Conservation (phyloP, 2,113 vertebrate genomes). For the Sinocyclocheilus maitianheensis region DNA sequence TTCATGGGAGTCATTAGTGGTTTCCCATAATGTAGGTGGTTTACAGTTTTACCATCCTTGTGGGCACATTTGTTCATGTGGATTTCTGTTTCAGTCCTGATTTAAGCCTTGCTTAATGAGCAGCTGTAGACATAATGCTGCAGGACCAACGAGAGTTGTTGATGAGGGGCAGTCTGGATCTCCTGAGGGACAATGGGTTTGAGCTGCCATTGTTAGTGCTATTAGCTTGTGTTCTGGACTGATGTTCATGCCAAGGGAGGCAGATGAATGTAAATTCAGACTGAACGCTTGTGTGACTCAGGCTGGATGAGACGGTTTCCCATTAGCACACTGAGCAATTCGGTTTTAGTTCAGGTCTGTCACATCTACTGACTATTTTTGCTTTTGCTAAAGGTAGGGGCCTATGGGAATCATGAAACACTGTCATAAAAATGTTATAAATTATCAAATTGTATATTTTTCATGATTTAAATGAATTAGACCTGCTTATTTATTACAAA, state of each 20-base stretch:
- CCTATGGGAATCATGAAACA: no score
- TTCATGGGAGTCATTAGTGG: neutral
- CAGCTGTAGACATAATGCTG: slow-evolving; percentile 33
- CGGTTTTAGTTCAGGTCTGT: neutral
- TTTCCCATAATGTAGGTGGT: neutral
- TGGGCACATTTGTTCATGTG: neutral
- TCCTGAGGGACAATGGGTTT: slow-evolving; percentile 13
- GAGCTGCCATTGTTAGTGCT: neutral
- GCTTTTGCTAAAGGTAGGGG: no score
- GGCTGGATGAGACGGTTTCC: neutral
- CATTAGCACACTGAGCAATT: neutral
- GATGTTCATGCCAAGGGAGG: neutral
- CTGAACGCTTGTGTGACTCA: neutral
- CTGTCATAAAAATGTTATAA: no score
- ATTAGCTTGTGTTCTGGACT: slow-evolving; percentile 1
- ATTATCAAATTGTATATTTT: no score
- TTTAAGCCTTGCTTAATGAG: slow-evolving; percentile 41
- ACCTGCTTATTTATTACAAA: no score
- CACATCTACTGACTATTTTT: neutral
- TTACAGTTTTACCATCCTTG: neutral
- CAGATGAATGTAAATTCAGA: neutral
- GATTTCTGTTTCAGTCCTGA: neutral
- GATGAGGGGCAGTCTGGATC: slow-evolving; percentile 46
- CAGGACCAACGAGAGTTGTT: slow-evolving; percentile 26
- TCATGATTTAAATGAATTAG: no score